Evolutionary conservation across 2,888 invertebrate species (phyloP).

Genomic region (Apamea monoglypha): DNA sequence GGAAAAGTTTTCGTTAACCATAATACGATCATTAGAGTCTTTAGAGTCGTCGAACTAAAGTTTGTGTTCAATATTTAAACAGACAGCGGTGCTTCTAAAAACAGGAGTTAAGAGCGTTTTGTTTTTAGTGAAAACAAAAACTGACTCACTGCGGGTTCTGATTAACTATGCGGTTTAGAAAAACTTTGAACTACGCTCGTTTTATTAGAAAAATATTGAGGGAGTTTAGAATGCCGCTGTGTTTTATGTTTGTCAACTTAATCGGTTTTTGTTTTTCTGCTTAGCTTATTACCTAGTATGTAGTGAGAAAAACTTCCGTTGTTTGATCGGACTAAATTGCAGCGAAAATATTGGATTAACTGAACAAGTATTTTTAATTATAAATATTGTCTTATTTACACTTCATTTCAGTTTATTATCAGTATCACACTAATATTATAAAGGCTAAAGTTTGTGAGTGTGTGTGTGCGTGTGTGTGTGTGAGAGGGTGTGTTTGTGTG

Average conservation of each 20-base stretch:
- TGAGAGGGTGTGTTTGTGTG: too few species aligned
- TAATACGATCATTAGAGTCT: slow-evolving; percentile 75
- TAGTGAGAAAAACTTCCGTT: slow-evolving; percentile 37
- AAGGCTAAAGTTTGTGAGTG: too few species aligned
- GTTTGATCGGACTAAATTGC: slow-evolving; percentile 20
- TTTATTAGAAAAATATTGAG: slow-evolving; percentile 64
- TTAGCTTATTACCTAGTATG: slow-evolving; percentile 18
- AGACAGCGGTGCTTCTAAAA: slow-evolving; percentile 79
- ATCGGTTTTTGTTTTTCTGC: slow-evolving; percentile 34
- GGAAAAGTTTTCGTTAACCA: slow-evolving; percentile 61
- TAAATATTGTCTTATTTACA: background rate
- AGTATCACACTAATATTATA: too few species aligned
- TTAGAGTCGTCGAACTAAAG: slow-evolving; percentile 78
- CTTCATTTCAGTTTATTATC: background rate
- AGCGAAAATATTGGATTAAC: slow-evolving; percentile 20
- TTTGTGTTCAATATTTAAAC: slow-evolving; percentile 79
- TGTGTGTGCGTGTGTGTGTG: too few species aligned
- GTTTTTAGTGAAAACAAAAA: slow-evolving; percentile 86
- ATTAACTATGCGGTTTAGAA: slow-evolving; percentile 64
- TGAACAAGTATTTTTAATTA: slow-evolving; percentile 8
- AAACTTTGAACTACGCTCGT: slow-evolving; percentile 60
- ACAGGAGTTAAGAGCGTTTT: slow-evolving; percentile 87
- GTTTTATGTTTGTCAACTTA: slow-evolving; percentile 55
- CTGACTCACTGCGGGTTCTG: slow-evolving; percentile 64
- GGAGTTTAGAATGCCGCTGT: slow-evolving; percentile 40